A percentile compares a stretch with the other conserved stretches of the same genome.
These are phyloP conservation scores for Perca flavescens DNA, from an alignment of 2,113 vertebrate genomes.

Conservation along the genomic window DNA sequence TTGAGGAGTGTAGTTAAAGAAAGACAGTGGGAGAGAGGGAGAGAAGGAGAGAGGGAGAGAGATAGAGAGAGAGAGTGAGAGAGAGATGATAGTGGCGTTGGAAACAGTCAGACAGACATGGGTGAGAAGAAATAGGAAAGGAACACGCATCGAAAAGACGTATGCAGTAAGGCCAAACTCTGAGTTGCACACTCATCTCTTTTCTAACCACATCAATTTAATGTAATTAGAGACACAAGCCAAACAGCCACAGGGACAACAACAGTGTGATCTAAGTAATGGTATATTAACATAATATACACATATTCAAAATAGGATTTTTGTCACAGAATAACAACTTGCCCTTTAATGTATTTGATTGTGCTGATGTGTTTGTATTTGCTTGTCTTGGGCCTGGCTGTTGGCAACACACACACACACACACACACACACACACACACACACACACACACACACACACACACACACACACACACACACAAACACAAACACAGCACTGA, in stretches of 20 bases:
- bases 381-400: conserved; percentile 4
- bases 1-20: conserved; percentile 17
- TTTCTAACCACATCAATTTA: conserved; percentile 21
- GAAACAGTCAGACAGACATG: conserved; percentile 34
- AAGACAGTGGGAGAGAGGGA: conserved; percentile 1
- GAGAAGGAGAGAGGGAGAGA: not conserved
- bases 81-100: not conserved
- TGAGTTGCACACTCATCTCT: conserved; percentile 15
- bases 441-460: no score
- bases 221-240: conserved; percentile 15
- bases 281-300: not conserved
- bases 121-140: conserved; percentile 38
- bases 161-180: conserved; percentile 28
- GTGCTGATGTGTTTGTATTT: conserved; percentile 23
- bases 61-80: not conserved
- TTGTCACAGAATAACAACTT: conserved; percentile 16
- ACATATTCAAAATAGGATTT: conserved; percentile 7
- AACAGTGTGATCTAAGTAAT: not conserved
- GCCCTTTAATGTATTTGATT: conserved; percentile 12
- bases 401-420: not conserved
- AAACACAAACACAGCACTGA: not conserved
- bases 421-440: no score
- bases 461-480: no score
- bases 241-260: conserved; percentile 12
- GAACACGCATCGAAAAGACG: conserved; percentile 40